Evolutionary conservation across 2,797 vertebrate genomes (phyloP).

Genomic region (Acrossocheilus fasciatus): DNA sequence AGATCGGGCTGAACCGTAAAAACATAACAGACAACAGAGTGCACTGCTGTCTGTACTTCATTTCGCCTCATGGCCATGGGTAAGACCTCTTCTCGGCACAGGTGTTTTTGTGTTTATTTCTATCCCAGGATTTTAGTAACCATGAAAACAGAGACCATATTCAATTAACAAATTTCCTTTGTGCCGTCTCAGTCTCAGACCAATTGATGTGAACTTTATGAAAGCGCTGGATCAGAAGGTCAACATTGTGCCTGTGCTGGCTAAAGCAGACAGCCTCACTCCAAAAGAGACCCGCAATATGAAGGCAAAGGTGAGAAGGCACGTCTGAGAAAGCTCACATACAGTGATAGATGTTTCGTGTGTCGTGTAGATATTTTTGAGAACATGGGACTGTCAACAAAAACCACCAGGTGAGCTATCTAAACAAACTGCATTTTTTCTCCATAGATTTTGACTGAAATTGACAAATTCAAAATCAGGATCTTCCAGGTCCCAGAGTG

Average conservation of each 20-base stretch:
- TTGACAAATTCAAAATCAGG: constrained; percentile 80
- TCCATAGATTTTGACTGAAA: constrained; percentile 81
- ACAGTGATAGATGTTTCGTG: not conserved
- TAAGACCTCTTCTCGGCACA: constrained; percentile 55
- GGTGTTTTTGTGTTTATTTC: not conserved
- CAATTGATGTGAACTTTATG: constrained; percentile 85
- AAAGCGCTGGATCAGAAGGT: constrained; percentile 84
- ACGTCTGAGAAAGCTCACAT: not conserved
- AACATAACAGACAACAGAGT: constrained; percentile 88
- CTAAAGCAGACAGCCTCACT: constrained; percentile 86
- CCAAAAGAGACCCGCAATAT: constrained; percentile 76
- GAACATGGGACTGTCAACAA: not conserved
- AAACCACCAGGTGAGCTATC: not conserved
- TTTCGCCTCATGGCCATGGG: constrained; percentile 86
- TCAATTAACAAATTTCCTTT: not conserved
- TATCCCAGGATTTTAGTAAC: not conserved
- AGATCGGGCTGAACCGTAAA: constrained; percentile 85
- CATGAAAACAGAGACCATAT: not conserved
- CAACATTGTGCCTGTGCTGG: constrained; percentile 84
- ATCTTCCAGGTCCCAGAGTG: constrained; percentile 87
- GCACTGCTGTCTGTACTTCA: constrained; percentile 89
- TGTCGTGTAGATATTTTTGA: not conserved
- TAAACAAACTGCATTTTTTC: not conserved
- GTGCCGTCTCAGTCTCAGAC: constrained; percentile 67
- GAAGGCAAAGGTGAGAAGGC: constrained; percentile 71